Conservation (phyloP, 2,888 invertebrate species). For the Watsonalla binaria region DNA sequence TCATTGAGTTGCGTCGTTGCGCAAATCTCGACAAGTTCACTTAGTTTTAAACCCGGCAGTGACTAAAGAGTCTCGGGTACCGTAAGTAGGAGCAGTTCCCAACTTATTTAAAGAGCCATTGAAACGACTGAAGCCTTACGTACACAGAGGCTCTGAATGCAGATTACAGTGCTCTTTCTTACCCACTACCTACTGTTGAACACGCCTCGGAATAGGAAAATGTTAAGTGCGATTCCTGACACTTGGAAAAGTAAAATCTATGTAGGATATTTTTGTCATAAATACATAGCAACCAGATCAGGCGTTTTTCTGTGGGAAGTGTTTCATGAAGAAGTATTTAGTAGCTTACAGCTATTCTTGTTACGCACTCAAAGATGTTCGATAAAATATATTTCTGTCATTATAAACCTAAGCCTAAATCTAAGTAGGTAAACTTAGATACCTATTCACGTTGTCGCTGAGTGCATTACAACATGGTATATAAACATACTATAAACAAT, state of each 20-base stretch:
- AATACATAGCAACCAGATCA: too few species aligned
- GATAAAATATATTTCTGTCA: too few species aligned
- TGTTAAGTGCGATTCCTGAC: background rate
- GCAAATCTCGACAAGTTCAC: slow-evolving; percentile 27
- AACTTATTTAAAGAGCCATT: slow-evolving; percentile 38
- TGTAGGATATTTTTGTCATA: too few species aligned
- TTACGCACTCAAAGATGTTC: too few species aligned
- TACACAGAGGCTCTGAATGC: slow-evolving; percentile 23
- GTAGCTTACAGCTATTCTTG: too few species aligned
- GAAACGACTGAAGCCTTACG: slow-evolving; percentile 27
- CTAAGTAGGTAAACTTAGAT: too few species aligned
- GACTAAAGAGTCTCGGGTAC: slow-evolving; percentile 24
- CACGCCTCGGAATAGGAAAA: background rate
- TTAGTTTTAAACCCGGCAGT: slow-evolving; percentile 30
- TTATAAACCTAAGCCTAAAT: too few species aligned
- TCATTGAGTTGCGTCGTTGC: slow-evolving; percentile 31
- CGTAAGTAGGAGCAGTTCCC: slow-evolving; percentile 28
- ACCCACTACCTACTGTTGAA: slow-evolving; percentile 3
- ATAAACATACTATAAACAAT: too few species aligned
- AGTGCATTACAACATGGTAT: too few species aligned
- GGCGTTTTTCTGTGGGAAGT: too few species aligned
- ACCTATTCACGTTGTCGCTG: too few species aligned
- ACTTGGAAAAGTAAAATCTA: background rate
- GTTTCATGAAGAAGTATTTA: too few species aligned
- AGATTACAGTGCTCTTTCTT: slow-evolving; percentile 19